Evolutionary conservation across 92 coral and sea anemone species (phyloP), one percentile per base, ranked within the genome.

Genomic region (Epizoanthus illoricatus): DNA sequence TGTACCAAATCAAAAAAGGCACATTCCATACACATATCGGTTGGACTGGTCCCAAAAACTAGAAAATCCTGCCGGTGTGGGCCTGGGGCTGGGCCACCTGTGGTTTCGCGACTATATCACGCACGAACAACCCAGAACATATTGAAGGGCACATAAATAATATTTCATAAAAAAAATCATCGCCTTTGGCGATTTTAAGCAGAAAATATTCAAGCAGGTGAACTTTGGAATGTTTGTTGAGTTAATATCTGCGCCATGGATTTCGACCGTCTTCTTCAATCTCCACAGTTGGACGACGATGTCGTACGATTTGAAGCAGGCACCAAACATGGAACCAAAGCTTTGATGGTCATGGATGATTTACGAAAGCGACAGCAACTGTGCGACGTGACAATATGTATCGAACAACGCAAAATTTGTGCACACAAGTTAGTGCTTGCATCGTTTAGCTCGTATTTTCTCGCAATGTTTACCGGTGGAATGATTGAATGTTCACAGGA

Each of bases 271-370:
- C 88, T 90, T 42, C 76, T 89, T 28, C 89, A 89, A 56, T 62
- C 84, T 15, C 83, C 88, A 1, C 93, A 87, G 21, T 62, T 84
- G 49, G 97, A 90, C 80, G 92, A 88, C 56, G 94, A 91, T 76
- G 55, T 81, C 5, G 81, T 88, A 9, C 92, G 92, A 45, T 91
- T 72, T 62, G 97, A 92, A 69, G 97, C 94, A 23, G 97, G 97
- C 64, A 92, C 92, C 88, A 92, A 92, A 64, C 97, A 92, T 70
- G 97, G 97, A 45, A 92, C 89, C 5, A 91, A 92, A 69, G 94
- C 94, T 11, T 80, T 92, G 66, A 91, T 91, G 94, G 94, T 92
- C n/a, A 92, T 93, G 97, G 94, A 93, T 55, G 94, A 93, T 42
- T 89, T 93, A 54, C 85, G 97, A 69, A 72, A 80, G 40, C 90